These are phyloP conservation scores for Gymnopithys bicolor DNA, from an alignment of 2,797 vertebrate genomes.

Conservation along the genomic window DNA sequence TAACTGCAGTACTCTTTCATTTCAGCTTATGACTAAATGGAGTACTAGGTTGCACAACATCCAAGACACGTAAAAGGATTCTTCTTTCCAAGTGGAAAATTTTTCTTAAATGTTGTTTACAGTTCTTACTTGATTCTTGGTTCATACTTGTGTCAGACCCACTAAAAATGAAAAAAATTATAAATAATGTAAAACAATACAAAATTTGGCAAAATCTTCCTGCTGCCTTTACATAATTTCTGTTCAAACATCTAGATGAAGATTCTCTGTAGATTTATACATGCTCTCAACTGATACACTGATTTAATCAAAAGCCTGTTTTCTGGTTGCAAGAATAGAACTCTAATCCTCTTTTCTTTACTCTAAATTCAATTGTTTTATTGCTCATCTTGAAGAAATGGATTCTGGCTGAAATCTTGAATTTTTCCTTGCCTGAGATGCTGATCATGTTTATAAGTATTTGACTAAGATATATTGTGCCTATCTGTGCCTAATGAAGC, in stretches of 20 bases:
- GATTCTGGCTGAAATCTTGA: conserved; percentile 9
- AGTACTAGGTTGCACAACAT: background rate
- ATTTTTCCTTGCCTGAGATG: conserved; percentile 20
- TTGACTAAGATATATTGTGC: conserved; percentile 77
- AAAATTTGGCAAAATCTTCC: background rate
- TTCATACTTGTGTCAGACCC: background rate
- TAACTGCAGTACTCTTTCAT: background rate
- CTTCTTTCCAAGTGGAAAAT: background rate
- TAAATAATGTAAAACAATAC: background rate
- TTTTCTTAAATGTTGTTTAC: background rate
- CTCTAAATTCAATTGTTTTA: background rate
- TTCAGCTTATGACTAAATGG: background rate
- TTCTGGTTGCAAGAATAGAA: background rate
- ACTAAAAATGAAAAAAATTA: background rate
- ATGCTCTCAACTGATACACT: background rate
- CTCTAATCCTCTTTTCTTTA: background rate
- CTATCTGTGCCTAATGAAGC: conserved; percentile 79
- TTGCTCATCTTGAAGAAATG: conserved; percentile 16
- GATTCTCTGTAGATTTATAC: background rate
- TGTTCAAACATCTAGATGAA: background rate
- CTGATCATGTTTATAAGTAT: conserved; percentile 46
- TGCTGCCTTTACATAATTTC: background rate
- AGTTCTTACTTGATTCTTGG: background rate
- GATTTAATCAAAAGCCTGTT: background rate
- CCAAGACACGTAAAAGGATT: background rate